phyloP scores from a whole-genome alignment of 2,113 vertebrate species.

The Elephantulus edwardii region DNA sequence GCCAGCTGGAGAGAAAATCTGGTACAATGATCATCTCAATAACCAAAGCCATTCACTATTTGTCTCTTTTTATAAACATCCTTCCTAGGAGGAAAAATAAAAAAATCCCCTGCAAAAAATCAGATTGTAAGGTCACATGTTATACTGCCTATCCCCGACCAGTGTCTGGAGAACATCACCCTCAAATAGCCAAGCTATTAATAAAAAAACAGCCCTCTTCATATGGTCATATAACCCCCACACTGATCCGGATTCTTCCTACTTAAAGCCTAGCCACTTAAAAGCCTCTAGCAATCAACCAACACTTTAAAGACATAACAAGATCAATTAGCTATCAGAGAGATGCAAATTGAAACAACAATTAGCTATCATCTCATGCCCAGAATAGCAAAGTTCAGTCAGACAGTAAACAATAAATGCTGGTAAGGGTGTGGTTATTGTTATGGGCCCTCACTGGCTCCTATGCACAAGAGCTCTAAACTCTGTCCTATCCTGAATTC shows the following conservation, averaged over 20 bases:
- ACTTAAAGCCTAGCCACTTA: neutral
- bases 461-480: no score
- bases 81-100: neutral
- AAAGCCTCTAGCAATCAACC: neutral
- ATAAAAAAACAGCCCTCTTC: no score
- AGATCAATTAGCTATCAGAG: no score
- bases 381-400: no score
- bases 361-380: no score
- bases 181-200: neutral
- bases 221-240: no score
- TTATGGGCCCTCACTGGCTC: no score
- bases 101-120: neutral
- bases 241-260: neutral
- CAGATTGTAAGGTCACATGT: neutral
- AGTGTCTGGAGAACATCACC: neutral
- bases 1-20: neutral
- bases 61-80: constrained; percentile 10
- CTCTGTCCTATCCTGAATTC: no score
- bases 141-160: neutral
- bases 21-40: neutral
- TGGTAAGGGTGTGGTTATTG: no score
- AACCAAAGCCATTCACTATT: neutral
- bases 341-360: no score
- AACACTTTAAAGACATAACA: no score
- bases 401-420: no score